phyloP scores from a whole-genome alignment of 1,140 invertebrate genomes.

The Pseudachorutes palmiensis region DNA sequence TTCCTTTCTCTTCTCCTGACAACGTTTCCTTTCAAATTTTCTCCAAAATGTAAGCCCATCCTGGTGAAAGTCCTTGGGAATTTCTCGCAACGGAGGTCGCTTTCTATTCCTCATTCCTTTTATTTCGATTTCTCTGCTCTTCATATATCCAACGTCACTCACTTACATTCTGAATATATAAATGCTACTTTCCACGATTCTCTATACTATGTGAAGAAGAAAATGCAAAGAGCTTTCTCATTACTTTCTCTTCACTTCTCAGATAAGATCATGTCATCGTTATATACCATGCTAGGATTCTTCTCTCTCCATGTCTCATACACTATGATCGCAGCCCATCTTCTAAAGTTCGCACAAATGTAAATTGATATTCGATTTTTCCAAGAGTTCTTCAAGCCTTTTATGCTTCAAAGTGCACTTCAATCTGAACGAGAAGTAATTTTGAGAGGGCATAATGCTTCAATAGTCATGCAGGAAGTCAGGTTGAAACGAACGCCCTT shows the following conservation, averaged over 20 bases:
- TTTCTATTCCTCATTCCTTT: not conserved
- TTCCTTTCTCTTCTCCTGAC: not conserved
- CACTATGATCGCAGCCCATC: not conserved
- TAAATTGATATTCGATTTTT: conserved; percentile 9
- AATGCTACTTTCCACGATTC: not conserved
- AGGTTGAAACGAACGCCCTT: too few relatives aligned
- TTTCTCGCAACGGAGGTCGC: not conserved
- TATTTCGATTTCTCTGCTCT: not conserved
- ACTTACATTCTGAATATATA: not conserved
- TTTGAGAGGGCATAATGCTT: not conserved
- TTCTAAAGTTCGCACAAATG: not conserved
- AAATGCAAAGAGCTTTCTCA: not conserved
- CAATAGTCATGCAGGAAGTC: too few relatives aligned
- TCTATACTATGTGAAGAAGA: not conserved
- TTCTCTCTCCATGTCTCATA: not conserved
- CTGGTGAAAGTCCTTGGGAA: not conserved
- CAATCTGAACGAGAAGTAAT: not conserved
- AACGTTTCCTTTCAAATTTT: not conserved
- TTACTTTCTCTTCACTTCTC: conserved; percentile 3
- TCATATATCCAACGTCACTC: not conserved
- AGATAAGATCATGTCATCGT: not conserved
- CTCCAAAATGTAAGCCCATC: not conserved
- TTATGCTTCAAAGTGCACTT: not conserved
- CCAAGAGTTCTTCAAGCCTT: not conserved
- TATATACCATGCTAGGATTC: not conserved